Evolutionary conservation across 2,797 vertebrate genomes (phyloP).

Genomic region (Xerus rutilus): DNA sequence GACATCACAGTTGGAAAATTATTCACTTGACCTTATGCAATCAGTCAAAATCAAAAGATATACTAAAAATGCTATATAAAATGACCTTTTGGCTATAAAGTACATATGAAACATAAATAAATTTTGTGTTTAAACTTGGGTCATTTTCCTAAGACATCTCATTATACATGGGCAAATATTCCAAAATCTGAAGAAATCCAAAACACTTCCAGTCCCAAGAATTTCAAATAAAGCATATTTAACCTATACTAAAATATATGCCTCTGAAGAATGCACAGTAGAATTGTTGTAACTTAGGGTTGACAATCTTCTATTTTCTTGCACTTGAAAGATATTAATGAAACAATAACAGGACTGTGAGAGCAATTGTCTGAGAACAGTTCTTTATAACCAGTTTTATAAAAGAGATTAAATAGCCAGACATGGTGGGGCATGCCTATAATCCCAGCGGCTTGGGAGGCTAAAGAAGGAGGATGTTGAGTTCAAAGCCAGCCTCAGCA

Average conservation of each 20-base stretch:
- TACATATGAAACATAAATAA: neutral
- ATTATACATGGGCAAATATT: neutral
- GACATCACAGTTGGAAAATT: neutral
- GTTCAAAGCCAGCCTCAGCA: too few species aligned
- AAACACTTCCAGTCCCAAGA: neutral
- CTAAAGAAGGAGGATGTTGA: too few species aligned
- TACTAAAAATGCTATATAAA: neutral
- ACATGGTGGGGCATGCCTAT: too few species aligned
- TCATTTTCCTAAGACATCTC: neutral
- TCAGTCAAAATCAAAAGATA: neutral
- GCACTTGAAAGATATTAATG: slow-evolving; percentile 12
- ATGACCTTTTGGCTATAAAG: neutral
- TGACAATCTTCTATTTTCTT: neutral
- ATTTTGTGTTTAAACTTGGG: neutral
- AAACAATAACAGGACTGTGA: slow-evolving; percentile 1
- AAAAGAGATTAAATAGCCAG: neutral
- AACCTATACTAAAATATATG: slow-evolving; percentile 10
- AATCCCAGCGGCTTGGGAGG: too few species aligned
- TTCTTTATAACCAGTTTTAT: slow-evolving; percentile 17
- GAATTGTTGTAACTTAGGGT: neutral
- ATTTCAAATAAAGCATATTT: neutral
- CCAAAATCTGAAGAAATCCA: neutral
- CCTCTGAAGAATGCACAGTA: slow-evolving; percentile 10
- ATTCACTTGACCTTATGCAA: neutral
- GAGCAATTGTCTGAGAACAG: neutral